Evolutionary conservation across 1,140 invertebrate genomes (phyloP).

Genomic region (Oedothorax gibbosus): DNA sequence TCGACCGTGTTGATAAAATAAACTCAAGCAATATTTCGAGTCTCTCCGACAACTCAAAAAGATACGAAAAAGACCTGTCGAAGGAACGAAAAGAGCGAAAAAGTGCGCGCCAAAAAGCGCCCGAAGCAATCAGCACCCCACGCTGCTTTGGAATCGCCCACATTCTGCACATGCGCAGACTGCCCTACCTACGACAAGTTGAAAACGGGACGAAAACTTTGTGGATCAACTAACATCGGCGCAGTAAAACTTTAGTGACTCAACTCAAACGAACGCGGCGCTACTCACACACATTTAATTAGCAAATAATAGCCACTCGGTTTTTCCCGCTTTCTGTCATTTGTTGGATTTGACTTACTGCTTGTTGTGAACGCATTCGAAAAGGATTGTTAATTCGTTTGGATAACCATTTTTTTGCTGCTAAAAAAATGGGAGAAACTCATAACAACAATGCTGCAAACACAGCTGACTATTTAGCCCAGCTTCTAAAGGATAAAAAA

Average conservation of each 20-base stretch:
- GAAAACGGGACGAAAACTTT: slow-evolving; percentile 50
- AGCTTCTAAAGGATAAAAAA: slow-evolving; percentile 99
- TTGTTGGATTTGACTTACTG: slow-evolving; percentile 9
- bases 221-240: slow-evolving; percentile 12
- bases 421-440: slow-evolving; percentile 58
- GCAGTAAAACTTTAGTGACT: slow-evolving; percentile 11
- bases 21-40: no score
- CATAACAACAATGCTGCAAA: slow-evolving; percentile 81
- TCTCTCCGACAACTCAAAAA: neutral
- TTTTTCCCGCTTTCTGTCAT: neutral
- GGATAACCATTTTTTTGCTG: slow-evolving; percentile 1
- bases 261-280: no score
- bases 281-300: no score
- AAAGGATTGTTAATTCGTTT: neutral
- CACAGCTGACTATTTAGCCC: slow-evolving; percentile 99
- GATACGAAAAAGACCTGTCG: neutral
- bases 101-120: neutral
- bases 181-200: slow-evolving; percentile 31
- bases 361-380: slow-evolving; percentile 26
- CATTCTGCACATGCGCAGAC: slow-evolving; percentile 50
- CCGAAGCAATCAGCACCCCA: slow-evolving; percentile 35
- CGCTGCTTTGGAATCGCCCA: slow-evolving; percentile 49
- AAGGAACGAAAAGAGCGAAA: no score
- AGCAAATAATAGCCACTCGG: no score
- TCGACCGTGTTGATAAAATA: no score